Evolutionary conservation across 2,888 invertebrate genomes (phyloP).

Genomic region (Laothoe populi): DNA sequence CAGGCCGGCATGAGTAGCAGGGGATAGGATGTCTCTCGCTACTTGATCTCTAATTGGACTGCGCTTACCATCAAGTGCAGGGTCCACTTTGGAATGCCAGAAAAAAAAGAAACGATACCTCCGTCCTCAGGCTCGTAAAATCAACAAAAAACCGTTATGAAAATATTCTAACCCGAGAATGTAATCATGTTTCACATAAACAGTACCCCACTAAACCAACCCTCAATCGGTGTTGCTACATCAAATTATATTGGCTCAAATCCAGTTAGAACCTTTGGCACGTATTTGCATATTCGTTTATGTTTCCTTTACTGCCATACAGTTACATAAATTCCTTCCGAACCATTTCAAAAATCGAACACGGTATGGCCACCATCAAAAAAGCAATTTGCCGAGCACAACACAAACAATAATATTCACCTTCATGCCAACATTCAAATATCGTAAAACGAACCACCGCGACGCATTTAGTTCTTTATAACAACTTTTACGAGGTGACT

Average conservation of each 20-base stretch:
- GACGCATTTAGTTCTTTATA: conserved; percentile 5
- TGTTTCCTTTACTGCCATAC: conserved; percentile 22
- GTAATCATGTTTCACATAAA: neutral
- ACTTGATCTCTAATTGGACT: too few species aligned
- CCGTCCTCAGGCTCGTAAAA: too few species aligned
- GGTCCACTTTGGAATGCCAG: too few species aligned
- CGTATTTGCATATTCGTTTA: conserved; percentile 12
- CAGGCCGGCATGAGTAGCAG: too few species aligned
- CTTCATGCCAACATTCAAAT: conserved; percentile 34
- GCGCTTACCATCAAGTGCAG: too few species aligned
- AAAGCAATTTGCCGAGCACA: conserved; percentile 63
- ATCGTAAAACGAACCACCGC: conserved; percentile 37
- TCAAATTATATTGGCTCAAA: conserved; percentile 26
- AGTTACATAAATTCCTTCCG: conserved; percentile 19
- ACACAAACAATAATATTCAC: conserved; percentile 46
- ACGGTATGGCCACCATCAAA: conserved; percentile 55
- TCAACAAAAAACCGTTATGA: neutral
- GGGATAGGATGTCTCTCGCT: too few species aligned
- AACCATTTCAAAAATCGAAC: conserved; percentile 47
- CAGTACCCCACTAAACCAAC: neutral
- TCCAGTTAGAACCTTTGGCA: conserved; percentile 34
- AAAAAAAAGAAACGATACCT: too few species aligned
- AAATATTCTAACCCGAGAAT: neutral
- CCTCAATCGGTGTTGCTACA: neutral
- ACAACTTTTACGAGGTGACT: conserved; percentile 2